Evolutionary conservation across 2,888 invertebrate genomes (phyloP), one percentile per base, ranked within the genome.

Genomic region (Scaptomyza polygonia): DNA sequence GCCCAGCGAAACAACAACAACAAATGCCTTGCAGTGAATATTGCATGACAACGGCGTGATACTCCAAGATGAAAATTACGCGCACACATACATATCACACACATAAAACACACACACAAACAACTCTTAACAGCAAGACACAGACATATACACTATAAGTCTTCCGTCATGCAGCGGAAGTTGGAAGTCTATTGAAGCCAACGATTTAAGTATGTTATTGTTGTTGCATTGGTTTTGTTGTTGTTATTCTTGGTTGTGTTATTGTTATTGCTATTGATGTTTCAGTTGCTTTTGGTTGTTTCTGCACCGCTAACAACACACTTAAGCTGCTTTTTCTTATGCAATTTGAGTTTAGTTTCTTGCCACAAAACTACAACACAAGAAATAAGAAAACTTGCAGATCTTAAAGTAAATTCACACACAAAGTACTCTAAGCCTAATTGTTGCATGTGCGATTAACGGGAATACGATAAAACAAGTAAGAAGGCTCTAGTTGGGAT

Each of bases 31-130:
- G 47, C 55, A 63, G 53, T 59, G 71, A 77, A 84, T 76, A 84
- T 79, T 86, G 69, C 84, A 83, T 75, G 86, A 78, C 84, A 84
- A 70, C 78, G 75, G 75, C 74, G 61, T 48, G 53, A 51, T 69
- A 29, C 53, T n/a, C 29, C 59, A 59, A 77, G 62, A 69, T 66
- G 77, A 72, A 75, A 76, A 58, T 66, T 57, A 45, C 57, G 44
- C 16, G 49, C 49, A 32, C 40, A 62, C 44, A 52, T 29, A 52
- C n/a, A n/a, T n/a, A n/a, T n/a, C 12, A 25, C 18, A 47, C 49
- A 40, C 54, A 57, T 40, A 14, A 5, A 48, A 30, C 48, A 30
- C 25, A 57, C 21, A 42, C 3, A 42, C 5, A 29, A 27, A 40
- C n/a, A 52, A 21, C 5, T 25, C 25, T 25, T 25, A 25, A 21